Evolutionary conservation across 1,140 invertebrate genomes (phyloP), one percentile per base, ranked within the genome.

Genomic region (Drosophila funebris): DNA sequence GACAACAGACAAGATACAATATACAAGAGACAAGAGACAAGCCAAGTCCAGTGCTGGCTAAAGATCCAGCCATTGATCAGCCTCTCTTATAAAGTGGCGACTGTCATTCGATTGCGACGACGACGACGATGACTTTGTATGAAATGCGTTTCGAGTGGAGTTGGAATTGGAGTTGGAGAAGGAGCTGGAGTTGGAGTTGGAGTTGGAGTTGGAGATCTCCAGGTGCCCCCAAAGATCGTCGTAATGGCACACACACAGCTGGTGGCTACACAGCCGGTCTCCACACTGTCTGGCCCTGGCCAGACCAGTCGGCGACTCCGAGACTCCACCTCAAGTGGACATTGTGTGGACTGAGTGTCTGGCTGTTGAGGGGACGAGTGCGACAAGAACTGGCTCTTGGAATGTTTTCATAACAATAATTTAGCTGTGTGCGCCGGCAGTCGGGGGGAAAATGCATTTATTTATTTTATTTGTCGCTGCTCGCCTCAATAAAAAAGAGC

Each of bases 401-500:
- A 81, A 81, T 82, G 79, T 84, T 79, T 84, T 79, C 61, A 71
- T 41, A 66, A 69, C 63, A 68, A 69, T 69, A 73, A 73, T 73
- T 73, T 61, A 69, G 71, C 71, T 41, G 70, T 66, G 63, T 31
- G 29, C 31, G 22, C 43, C 18, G 43, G 18, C n/a, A 39, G 7
- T 5, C 24, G 13, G 62, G 22, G 54, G 68, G 71, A 73, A 87
- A 88, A 87, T 78, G 78, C 73, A 87, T 87, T 82, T 76, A 77
- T 81, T 77, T 68, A 50, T 56, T 50, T 81, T 70, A 73, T 76
- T 88, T 87, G 83, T 87, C 80, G 78, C 78, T 85, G 81, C 81
- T 69, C 69, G 83, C 82, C 83, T 75, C 78, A 72, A 88, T 78
- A 88, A 87, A 81, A 84, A 82, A 76, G 74, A 79, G 85, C 70